These are phyloP conservation scores for Drosophila subsilvestris DNA, from an alignment of 2,888 invertebrate species.

Conservation along the genomic window DNA sequence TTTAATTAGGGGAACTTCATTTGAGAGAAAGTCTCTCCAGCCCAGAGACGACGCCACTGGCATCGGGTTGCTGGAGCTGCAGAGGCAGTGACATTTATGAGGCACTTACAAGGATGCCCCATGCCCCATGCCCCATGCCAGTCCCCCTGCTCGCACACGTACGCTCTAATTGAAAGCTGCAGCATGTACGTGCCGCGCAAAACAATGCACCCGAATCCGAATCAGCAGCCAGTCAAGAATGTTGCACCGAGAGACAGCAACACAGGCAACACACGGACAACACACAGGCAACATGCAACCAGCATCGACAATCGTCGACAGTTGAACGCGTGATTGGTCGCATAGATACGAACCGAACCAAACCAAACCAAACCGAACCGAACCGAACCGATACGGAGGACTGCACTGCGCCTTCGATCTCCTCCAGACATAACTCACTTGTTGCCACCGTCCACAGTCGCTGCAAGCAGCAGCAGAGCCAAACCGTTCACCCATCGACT, in stretches of 20 bases:
- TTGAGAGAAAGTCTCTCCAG: conserved; percentile 22
- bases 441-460: conserved; percentile 45
- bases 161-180: conserved; percentile 73
- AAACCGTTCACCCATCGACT: conserved; percentile 29
- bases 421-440: conserved; percentile 73
- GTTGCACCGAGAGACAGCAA: conserved; percentile 61
- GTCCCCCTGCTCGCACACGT: conserved; percentile 58
- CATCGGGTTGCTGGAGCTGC: conserved; percentile 11
- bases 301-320: conserved; percentile 54
- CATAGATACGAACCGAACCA: conserved; percentile 31
- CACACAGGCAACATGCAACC: conserved; percentile 20
- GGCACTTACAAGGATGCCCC: conserved; percentile 74
- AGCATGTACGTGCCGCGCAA: conserved; percentile 64
- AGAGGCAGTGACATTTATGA: conserved; percentile 73
- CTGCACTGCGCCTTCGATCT: conserved; percentile 33
- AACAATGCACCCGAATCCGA: conserved; percentile 41
- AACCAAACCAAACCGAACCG: conserved; percentile 14
- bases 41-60: conserved; percentile 1
- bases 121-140: conserved; percentile 12
- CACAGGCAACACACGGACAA: not conserved
- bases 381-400: conserved; percentile 11
- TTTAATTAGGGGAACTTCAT: conserved; percentile 59
- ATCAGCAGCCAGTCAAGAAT: conserved; percentile 68
- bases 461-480: conserved; percentile 27
- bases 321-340: conserved; percentile 70